Evolutionary conservation across 2,888 invertebrate genomes (phyloP).

Genomic region (Copidosoma aretas): DNA sequence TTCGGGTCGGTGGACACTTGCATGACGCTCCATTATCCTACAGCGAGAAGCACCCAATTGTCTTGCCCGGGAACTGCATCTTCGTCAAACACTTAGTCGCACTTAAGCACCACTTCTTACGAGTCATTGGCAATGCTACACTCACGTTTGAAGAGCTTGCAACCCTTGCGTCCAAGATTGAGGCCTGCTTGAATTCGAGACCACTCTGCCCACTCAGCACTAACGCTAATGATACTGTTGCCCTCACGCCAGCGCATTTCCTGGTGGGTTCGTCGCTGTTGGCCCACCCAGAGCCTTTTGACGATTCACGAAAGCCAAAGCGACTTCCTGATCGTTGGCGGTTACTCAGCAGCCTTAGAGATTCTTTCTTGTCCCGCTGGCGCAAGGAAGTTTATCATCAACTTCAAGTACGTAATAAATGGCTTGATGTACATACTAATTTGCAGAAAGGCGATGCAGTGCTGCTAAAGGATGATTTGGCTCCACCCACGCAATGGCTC

Average conservation of each 20-base stretch:
- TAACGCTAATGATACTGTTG: not conserved
- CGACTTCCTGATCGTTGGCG: conserved; percentile 41
- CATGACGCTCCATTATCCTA: too few relatives aligned
- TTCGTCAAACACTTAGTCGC: not conserved
- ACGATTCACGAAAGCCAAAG: not conserved
- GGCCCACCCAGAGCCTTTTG: not conserved
- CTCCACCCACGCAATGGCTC: too few relatives aligned
- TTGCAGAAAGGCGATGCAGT: conserved; percentile 21
- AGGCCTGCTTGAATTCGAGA: too few relatives aligned
- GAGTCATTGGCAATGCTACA: too few relatives aligned
- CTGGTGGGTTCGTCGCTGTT: not conserved
- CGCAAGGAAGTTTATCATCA: conserved; percentile 39
- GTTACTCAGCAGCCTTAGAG: conserved; percentile 22
- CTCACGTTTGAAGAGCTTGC: too few relatives aligned
- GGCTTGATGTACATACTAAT: conserved; percentile 29
- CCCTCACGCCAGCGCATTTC: not conserved
- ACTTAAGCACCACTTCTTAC: too few relatives aligned
- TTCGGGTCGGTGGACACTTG: too few relatives aligned
- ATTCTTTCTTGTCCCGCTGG: conserved; percentile 43
- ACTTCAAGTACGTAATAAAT: conserved; percentile 45
- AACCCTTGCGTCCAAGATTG: too few relatives aligned
- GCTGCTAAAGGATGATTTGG: not conserved
- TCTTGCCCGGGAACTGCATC: too few relatives aligned
- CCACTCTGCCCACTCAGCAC: not conserved
- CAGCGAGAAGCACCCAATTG: too few relatives aligned